Conservation (phyloP, 2,888 invertebrate genomes). For the Syritta pipiens region DNA sequence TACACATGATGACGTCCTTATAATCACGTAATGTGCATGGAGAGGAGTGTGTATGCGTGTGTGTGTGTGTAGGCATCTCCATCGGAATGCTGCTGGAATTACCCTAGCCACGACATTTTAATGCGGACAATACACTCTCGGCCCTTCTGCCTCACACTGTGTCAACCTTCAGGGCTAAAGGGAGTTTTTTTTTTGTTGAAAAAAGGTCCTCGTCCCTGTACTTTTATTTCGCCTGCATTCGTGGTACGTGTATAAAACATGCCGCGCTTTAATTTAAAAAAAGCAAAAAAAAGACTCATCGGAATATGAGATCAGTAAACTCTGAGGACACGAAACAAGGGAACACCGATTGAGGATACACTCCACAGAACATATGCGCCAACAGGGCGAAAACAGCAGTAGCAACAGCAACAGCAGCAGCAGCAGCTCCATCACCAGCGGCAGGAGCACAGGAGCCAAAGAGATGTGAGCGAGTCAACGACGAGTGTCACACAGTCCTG, state of each 20-base stretch:
- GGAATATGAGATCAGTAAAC: conserved; percentile 69
- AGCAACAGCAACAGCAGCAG: conserved; percentile 1
- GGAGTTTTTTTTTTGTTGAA: conserved; percentile 15
- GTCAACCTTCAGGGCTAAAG: conserved; percentile 54
- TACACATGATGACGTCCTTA: conserved; percentile 37
- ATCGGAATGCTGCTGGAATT: conserved; percentile 56
- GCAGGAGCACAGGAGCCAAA: not conserved
- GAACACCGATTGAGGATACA: conserved; percentile 40
- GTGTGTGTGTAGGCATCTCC: conserved; percentile 48
- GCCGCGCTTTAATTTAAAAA: conserved; percentile 65
- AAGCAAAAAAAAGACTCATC: conserved; percentile 58
- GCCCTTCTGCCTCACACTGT: conserved; percentile 5
- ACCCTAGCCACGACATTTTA: conserved; percentile 50
- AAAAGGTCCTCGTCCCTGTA: conserved; percentile 26
- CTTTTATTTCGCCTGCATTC: conserved; percentile 33
- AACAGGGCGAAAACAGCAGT: not conserved
- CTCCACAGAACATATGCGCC: conserved; percentile 29
- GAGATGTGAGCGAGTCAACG: not conserved
- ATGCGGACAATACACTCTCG: conserved; percentile 63
- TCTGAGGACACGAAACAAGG: conserved; percentile 19
- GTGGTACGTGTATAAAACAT: conserved; percentile 38
- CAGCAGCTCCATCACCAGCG: not conserved
- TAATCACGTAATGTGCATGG: conserved; percentile 44
- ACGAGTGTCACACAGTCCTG: conserved; percentile 45
- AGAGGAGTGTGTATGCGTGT: conserved; percentile 32